phyloP scores from a whole-genome alignment of 2,888 invertebrate species.

The Caenorhabditis wallacei region DNA sequence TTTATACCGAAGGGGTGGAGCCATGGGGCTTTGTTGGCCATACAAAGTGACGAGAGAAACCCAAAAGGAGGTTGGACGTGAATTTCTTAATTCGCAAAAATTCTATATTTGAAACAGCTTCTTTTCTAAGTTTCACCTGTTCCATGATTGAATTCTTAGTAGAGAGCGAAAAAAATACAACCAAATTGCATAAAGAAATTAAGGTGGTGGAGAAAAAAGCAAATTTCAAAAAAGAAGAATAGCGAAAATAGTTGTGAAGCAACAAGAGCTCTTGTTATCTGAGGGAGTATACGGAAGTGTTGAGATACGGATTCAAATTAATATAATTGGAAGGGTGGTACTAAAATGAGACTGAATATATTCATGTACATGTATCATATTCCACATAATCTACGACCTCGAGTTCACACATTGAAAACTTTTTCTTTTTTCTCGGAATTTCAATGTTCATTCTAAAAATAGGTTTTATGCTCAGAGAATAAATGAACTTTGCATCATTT shows the following conservation, averaged over 20 bases:
- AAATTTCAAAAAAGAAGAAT: background rate
- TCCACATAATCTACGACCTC: constrained; percentile 20
- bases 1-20: constrained; percentile 58
- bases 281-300: constrained; percentile 25
- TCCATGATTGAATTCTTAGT: constrained; percentile 38
- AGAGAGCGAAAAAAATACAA: constrained; percentile 4
- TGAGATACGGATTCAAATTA: constrained; percentile 45
- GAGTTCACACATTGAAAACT: constrained; percentile 1
- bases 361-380: constrained; percentile 25
- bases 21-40: constrained; percentile 8
- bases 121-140: constrained; percentile 46
- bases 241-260: constrained; percentile 24
- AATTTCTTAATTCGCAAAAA: constrained; percentile 5
- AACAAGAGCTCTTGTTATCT: constrained; percentile 23
- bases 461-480: background rate
- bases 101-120: constrained; percentile 59
- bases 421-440: constrained; percentile 16
- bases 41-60: constrained; percentile 40
- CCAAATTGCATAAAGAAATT: constrained; percentile 25
- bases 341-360: constrained; percentile 17
- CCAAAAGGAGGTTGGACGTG: constrained; percentile 37
- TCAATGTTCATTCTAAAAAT: constrained; percentile 16
- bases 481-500: constrained; percentile 27
- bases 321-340: constrained; percentile 33
- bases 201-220: constrained; percentile 1